Conservation (phyloP, 2,888 invertebrate genomes). For the Drosophila quinaria region DNA sequence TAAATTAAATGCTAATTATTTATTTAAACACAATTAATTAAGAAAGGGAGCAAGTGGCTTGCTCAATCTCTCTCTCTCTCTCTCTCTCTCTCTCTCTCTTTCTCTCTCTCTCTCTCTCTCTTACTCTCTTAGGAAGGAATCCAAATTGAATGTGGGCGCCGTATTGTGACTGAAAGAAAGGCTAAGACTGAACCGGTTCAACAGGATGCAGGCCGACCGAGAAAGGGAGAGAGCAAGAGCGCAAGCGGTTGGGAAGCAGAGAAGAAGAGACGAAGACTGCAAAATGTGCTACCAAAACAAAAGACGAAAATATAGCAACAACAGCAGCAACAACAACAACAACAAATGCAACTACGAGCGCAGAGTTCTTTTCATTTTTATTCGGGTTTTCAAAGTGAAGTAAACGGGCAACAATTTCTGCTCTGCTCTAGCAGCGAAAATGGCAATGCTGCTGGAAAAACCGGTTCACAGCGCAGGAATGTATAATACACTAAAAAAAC, state of each 20-base stretch:
- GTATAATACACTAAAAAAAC: conserved; percentile 48
- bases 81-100: not conserved
- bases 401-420: conserved; percentile 71
- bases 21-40: conserved; percentile 11
- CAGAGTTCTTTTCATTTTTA: conserved; percentile 27
- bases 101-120: not conserved
- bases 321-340: conserved; percentile 6
- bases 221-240: not conserved
- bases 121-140: not conserved
- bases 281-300: conserved; percentile 65
- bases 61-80: not conserved
- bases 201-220: conserved; percentile 64
- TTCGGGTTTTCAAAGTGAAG: conserved; percentile 62
- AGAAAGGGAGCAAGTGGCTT: not conserved
- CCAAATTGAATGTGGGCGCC: conserved; percentile 38
- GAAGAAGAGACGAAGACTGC: conserved; percentile 16
- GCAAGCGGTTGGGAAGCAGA: not conserved
- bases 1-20: conserved; percentile 9
- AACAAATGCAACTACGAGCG: conserved; percentile 3
- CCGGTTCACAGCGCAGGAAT: conserved; percentile 74
- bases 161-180: conserved; percentile 19
- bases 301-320: conserved; percentile 56
- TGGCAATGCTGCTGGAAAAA: conserved; percentile 66
- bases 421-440: conserved; percentile 53
- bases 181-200: conserved; percentile 60